A percentile compares a stretch with the other conserved stretches of the same genome.
These are phyloP conservation scores for Girardinichthys multiradiatus DNA, from an alignment of 2,113 vertebrate genomes.

Conservation along the genomic window DNA sequence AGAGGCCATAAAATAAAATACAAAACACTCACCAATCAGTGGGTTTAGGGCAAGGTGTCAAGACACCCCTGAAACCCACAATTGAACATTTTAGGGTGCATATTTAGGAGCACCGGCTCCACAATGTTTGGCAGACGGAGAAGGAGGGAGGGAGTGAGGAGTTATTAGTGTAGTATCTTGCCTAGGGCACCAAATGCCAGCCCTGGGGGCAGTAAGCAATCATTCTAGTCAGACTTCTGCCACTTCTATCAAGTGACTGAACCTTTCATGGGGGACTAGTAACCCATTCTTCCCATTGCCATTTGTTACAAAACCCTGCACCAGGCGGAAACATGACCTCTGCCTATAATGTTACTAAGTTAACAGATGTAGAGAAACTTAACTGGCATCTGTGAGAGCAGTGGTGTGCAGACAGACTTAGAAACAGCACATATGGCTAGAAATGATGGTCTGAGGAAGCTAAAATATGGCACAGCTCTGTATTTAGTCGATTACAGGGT, in stretches of 20 bases:
- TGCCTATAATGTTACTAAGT: slow-evolving; percentile 28
- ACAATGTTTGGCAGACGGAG: neutral
- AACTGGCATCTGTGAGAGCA: slow-evolving; percentile 21
- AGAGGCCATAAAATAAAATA: slow-evolving; percentile 1
- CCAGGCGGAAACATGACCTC: slow-evolving; percentile 34
- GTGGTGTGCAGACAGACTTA: slow-evolving; percentile 22
- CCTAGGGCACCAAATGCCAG: slow-evolving; percentile 70
- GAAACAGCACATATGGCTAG: slow-evolving; percentile 9
- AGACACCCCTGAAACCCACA: neutral
- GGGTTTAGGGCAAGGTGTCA: neutral
- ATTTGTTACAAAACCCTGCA: slow-evolving; percentile 35
- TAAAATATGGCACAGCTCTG: slow-evolving; percentile 43
- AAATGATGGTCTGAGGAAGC: slow-evolving; percentile 29
- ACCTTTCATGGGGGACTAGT: slow-evolving; percentile 51
- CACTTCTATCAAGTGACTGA: slow-evolving; percentile 61
- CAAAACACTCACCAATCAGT: neutral
- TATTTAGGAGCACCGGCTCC: neutral
- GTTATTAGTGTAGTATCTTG: slow-evolving; percentile 72
- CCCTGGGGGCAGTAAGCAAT: slow-evolving; percentile 64
- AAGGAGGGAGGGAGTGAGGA: slow-evolving; percentile 23
- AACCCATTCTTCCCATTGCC: slow-evolving; percentile 17
- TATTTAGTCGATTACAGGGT: slow-evolving; percentile 59
- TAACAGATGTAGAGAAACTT: slow-evolving; percentile 28
- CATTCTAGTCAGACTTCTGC: slow-evolving; percentile 53
- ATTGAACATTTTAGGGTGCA: slow-evolving; percentile 5